Evolutionary conservation across 37 sponge, comb jelly and placozoan genomes (phyloP), one percentile per base, ranked within the genome.

Genomic region (Agelas oroides): DNA sequence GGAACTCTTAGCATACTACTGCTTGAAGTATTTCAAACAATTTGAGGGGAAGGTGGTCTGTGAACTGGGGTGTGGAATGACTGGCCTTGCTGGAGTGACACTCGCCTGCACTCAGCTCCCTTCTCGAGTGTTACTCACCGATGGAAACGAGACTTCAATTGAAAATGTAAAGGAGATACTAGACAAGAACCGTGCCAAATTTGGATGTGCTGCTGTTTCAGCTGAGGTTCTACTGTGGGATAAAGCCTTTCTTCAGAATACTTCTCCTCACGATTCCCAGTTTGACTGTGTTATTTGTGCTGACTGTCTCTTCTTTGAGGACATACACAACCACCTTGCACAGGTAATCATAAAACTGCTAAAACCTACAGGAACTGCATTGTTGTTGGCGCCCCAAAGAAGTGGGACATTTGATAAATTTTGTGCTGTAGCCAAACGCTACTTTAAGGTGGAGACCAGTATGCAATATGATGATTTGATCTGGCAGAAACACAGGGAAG

Each of bases 41-140:
- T 82, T 92, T 59, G 31, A 41, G 24, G 91, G 76, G 23, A 33
- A 20, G 27, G 20, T 52, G 19, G 76, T 94, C 2, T 90, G 91
- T 87, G 94, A 94, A 52, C 80, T 94, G 2, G 94, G 94, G 16
- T 62, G 83, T 67, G 94, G 94, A 19, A 94, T 94, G 94, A 87
- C 91, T 12, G 91, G 77, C 17, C 76, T 94, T 0, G 94, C 94
- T 78, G 94, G 91, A 8, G 5, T 94, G 13, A 63, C 81, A 73
- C 69, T 87, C 11, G 92, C 92, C 24, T 16, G 35, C 33, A 78
- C 88, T 13, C 33, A 72, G 15, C 32, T 65, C 11, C 88, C 88
- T 12, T 75, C 78, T 27, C 38, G 78, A 28, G 88, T 92, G 5
- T 0, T 83, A 11, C 74, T 92, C 6, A 87, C 92, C 19, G 92